phyloP scores from a whole-genome alignment of 1,140 invertebrate genomes.

The Catajapyx aquilonaris region DNA sequence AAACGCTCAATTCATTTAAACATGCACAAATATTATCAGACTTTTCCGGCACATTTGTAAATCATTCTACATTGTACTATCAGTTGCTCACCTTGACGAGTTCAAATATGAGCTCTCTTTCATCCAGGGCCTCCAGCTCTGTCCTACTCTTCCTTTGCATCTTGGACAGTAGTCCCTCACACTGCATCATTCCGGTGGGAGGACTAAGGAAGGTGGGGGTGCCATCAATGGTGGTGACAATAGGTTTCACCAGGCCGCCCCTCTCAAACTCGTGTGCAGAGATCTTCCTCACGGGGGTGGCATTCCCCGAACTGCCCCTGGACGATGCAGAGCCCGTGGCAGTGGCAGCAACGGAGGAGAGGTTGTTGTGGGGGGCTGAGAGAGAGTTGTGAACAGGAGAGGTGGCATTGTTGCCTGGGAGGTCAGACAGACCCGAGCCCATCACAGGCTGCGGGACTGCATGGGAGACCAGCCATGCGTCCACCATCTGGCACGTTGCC shows the following conservation, averaged over 20 bases:
- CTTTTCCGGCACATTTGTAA: no score
- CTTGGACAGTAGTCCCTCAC: conserved; percentile 1
- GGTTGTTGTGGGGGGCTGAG: conserved; percentile 9
- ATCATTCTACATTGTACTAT: no score
- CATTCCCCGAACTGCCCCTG: conserved; percentile 47
- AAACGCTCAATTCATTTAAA: no score
- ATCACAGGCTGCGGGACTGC: conserved; percentile 42
- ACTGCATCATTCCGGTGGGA: neutral
- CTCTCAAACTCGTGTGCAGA: conserved; percentile 89
- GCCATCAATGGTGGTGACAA: conserved; percentile 40
- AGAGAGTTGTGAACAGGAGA: conserved; percentile 27
- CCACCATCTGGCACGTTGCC: conserved; percentile 72
- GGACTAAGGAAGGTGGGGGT: conserved; percentile 11
- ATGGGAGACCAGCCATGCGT: conserved; percentile 74
- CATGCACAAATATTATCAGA: no score
- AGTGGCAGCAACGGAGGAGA: conserved; percentile 28
- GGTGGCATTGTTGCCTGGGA: conserved; percentile 28
- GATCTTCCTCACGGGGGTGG: conserved; percentile 83
- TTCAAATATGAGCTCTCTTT: conserved; percentile 88
- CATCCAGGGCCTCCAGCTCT: conserved; percentile 69
- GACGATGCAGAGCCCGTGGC: conserved; percentile 11
- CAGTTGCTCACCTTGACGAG: conserved; percentile 58
- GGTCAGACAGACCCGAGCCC: conserved; percentile 16
- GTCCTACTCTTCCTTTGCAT: conserved; percentile 46
- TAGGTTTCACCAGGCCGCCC: conserved; percentile 70